Evolutionary conservation across 1,140 invertebrate genomes (phyloP), one percentile per base, ranked within the genome.

Genomic region (Gerris buenoi): DNA sequence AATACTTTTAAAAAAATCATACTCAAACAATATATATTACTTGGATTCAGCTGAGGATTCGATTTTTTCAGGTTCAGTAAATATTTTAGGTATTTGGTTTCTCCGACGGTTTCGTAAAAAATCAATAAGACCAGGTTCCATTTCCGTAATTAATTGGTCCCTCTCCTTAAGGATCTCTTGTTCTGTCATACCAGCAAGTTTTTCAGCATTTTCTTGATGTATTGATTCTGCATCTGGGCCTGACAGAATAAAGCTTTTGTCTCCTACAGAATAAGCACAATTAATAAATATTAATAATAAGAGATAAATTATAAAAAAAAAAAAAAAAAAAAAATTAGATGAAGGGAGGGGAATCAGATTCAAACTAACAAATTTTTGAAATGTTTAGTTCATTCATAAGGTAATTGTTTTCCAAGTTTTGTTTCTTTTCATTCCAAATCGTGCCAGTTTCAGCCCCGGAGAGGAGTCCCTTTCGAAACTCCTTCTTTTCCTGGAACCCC

Each of bases 91-190:
- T 26, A 27, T 69, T 68, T 76, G 77, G 46, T 73, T 70, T 71
- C 79, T 76, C 61, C 80, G 79, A 69, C 80, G 84, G 18, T 81
- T 76, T 74, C 81, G 84, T 18, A 92, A 75, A 79, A 87, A 87
- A 64, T 85, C 78, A 18, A 89, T 70, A 63, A 88, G 74, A 70
- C 82, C 81, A 23, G 87, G 83, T 78, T 87, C 86, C 64, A 93
- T 74, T 15, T 76, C 81, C 25, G 81, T 68, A 18, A 84, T 75
- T 1, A 93, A 72, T 73, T 87, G 85, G 68, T 85, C 75, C 72
- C 86, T 83, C 77, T 92, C 90, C 64, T 82, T 78, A 23, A 88
- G 71, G 70, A 95, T 93, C 73, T 95, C 87, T 67, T 85, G 80
- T 68, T 84, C 74, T 1, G 81, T 82, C 88, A 95, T 90, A 72